Percentiles rank a stretch among this genome's conserved stretches.
Conservation (phyloP, 2,888 invertebrate genomes). For the Argyresthia goedartella region DNA sequence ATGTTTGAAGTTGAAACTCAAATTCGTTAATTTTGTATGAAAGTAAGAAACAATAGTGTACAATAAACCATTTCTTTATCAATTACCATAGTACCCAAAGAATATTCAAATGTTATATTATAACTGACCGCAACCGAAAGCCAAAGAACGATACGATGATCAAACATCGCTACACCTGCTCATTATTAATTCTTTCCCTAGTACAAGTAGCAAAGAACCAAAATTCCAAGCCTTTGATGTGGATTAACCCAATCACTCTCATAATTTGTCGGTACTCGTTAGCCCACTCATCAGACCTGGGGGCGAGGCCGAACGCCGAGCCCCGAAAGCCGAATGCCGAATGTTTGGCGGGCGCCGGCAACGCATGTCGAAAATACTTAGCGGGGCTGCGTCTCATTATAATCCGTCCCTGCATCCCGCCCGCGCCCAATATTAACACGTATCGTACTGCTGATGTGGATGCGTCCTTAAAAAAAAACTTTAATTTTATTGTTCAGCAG, state of each 20-base stretch:
- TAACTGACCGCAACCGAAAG: no score
- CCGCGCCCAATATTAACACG: slow-evolving; percentile 59
- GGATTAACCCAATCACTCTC: slow-evolving; percentile 7
- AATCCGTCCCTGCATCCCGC: slow-evolving; percentile 30
- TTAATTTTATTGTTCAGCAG: background rate
- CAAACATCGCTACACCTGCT: no score
- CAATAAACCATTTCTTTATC: no score
- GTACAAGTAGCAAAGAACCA: no score
- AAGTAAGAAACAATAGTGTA: no score
- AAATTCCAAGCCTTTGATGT: slow-evolving; percentile 4
- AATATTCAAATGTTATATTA: no score
- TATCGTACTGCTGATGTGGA: background rate
- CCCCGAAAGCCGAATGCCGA: background rate
- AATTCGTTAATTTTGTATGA: no score
- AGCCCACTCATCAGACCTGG: background rate
- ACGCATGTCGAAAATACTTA: slow-evolving; percentile 71
- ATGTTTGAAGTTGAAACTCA: no score
- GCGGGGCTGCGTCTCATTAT: slow-evolving; percentile 67
- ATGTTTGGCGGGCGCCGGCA: slow-evolving; percentile 48
- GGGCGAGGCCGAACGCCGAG: background rate
- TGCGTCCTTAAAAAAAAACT: background rate
- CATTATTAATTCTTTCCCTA: no score
- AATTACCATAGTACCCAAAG: no score
- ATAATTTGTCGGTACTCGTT: slow-evolving; percentile 4
- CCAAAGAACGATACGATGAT: no score